Evolutionary conservation across 2,797 vertebrate genomes (phyloP), one percentile per base, ranked within the genome.

Genomic region (Poecilia wingei): DNA sequence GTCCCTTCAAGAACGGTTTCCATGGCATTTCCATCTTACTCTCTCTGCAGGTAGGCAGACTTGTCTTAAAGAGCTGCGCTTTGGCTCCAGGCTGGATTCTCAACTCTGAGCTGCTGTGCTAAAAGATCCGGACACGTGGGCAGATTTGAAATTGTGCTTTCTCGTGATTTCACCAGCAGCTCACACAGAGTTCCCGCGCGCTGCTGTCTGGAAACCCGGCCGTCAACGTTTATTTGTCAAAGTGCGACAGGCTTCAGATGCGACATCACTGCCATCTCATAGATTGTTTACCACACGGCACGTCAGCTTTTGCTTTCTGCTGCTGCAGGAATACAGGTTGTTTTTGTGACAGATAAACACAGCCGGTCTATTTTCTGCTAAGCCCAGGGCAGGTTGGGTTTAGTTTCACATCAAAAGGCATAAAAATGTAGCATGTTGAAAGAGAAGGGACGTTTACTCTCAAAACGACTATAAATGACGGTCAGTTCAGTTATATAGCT

Each of bases 91-190:
- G 59, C 55, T 68, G 57, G 71, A 68, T 77, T 77, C 20, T 3
- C 6, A 75, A 57, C 51, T 78, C 31, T 16, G 10, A 73, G 66
- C 74, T 64, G 72, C 75, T 43, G 9, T 14, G 41, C 43, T 69
- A 69, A 59, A 43, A 41, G 43, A 28, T 28, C 72, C 68, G 72
- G 73, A 49, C 59, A 47, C 28, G 55, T 0, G 7, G 78, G 76
- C 76, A 64, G 43, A 45, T 85, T 51, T 69, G 49, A 80, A 87
- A 87, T 79, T 72, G 49, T 59, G 28, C 75, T 77, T 84, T 79
- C 47, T 53, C 43, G 47, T 25, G 66, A 75, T 78, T 83, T 61
- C 10, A 75, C 45, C 36, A 8, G 39, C 31, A 57, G 41, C 45
- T 47, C 57, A 45, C 39, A 7, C 45, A 7, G 66, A 68, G 51